Base-by-base conservation (phyloP, 2,888 invertebrate species). In the Lapara coniferarum region DNA sequence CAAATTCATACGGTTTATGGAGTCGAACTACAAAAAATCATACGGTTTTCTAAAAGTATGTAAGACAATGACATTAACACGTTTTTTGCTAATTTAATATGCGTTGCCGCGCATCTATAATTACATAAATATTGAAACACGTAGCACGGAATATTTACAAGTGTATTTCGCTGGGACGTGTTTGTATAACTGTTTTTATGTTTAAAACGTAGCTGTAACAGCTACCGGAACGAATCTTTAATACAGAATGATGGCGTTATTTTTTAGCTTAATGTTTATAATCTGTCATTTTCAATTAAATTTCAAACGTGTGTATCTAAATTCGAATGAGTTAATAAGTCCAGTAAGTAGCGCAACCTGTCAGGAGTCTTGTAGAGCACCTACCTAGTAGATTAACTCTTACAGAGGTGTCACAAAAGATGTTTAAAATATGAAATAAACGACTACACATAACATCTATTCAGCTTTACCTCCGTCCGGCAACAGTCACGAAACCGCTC, bases 171-270 rank as follows among this genome's bases (percentile, higher is more conserved):
- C 63, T 13, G 46, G 19, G 63, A 44, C 66, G 49, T 68, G 70
- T 56, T 69, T 77, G 71, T 66, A 76, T 79, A 76, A 73, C 73
- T 71, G 73, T 72, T 70, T 71, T 78, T 78, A 75, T 70, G 71
- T 73, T 74, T 59, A 69, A 16, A 71, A 74, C 74, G 73, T 70
- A 70, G 77, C 76, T 77, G 76, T 82, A 78, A 77, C 77, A 75
- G 68, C 69, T 73, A 72, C 72, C 76, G 75, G 75, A 83, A 80
- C 80, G 77, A 83, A 81, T 80, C 71, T 73, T 74, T 81, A 82
- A 81, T 81, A 73, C 75, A 69, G 67, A 72, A 70, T 71, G 73
- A 72, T 73, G 73, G 75, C 72, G 75, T 75, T 75, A 74, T 74
- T 49, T 75, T 37, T 74, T 72, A 66, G 73, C 73, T 72, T 66